Conservation (phyloP, 2,888 invertebrate species). For the Scelioninae gen. 2 region DNA sequence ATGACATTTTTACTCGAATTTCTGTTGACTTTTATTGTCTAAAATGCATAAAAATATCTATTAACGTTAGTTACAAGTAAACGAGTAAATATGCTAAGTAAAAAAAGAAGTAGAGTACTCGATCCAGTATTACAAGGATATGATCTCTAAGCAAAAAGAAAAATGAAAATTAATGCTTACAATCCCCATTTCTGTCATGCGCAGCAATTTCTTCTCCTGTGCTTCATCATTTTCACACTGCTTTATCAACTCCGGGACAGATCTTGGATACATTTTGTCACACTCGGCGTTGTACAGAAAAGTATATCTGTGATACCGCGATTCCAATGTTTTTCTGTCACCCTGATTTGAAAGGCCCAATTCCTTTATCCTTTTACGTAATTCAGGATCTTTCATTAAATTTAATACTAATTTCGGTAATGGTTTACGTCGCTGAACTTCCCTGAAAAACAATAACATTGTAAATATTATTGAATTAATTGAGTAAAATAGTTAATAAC, state of each 20-base stretch:
- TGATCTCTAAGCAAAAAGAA: too few species aligned
- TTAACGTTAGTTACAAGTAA: too few species aligned
- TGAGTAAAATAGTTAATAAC: too few species aligned
- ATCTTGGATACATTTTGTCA: slow-evolving; percentile 74
- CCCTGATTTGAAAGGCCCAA: slow-evolving; percentile 75
- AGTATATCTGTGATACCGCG: slow-evolving; percentile 73
- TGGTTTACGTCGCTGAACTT: slow-evolving; percentile 70
- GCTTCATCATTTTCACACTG: slow-evolving; percentile 75
- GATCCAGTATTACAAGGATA: too few species aligned
- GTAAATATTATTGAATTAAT: too few species aligned
- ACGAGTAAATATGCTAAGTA: not conserved
- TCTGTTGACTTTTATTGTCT: slow-evolving; percentile 70
- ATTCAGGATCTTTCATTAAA: slow-evolving; percentile 75
- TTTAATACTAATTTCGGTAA: slow-evolving; percentile 76
- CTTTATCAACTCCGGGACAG: slow-evolving; percentile 72
- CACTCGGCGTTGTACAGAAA: slow-evolving; percentile 76
- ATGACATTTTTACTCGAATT: slow-evolving; percentile 73
- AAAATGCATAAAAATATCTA: not conserved
- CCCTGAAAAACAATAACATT: slow-evolving; percentile 57
- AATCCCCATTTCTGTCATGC: slow-evolving; percentile 29
- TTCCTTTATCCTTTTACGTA: slow-evolving; percentile 75
- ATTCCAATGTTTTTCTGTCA: slow-evolving; percentile 73
- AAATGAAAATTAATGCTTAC: slow-evolving; percentile 9
- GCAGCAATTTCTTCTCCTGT: slow-evolving; percentile 68
- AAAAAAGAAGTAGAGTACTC: too few species aligned